These are phyloP conservation scores for Gorsachius goisagi DNA, from an alignment of 2,113 vertebrate species.

Conservation along the genomic window DNA sequence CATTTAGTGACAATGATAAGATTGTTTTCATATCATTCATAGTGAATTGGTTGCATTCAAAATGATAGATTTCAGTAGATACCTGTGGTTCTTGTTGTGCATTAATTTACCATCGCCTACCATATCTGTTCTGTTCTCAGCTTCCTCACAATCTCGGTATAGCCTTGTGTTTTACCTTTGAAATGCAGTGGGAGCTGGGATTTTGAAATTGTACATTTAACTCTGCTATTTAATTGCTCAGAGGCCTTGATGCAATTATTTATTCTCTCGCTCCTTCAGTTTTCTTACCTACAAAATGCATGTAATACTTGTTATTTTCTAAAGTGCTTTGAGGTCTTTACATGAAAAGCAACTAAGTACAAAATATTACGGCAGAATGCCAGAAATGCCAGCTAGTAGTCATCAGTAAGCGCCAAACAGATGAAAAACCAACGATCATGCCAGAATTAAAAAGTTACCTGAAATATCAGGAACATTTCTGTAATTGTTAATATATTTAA, in stretches of 20 bases:
- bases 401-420: background rate
- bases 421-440: background rate
- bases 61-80: background rate
- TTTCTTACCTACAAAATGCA: background rate
- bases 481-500: background rate
- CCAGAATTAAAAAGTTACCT: background rate
- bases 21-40: background rate
- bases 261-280: background rate
- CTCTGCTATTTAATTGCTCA: background rate
- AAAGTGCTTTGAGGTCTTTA: background rate
- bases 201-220: background rate
- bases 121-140: background rate
- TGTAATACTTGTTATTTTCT: background rate
- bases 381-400: background rate
- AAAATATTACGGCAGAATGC: background rate
- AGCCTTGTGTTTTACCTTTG: background rate
- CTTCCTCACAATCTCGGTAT: background rate
- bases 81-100: background rate
- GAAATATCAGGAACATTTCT: background rate
- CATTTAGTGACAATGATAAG: background rate
- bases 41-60: background rate
- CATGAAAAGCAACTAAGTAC: background rate
- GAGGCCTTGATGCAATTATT: background rate
- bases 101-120: background rate
- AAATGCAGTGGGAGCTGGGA: background rate